These are phyloP conservation scores for Micoletzkya japonica DNA, from an alignment of 2,888 invertebrate genomes.

Conservation along the genomic window DNA sequence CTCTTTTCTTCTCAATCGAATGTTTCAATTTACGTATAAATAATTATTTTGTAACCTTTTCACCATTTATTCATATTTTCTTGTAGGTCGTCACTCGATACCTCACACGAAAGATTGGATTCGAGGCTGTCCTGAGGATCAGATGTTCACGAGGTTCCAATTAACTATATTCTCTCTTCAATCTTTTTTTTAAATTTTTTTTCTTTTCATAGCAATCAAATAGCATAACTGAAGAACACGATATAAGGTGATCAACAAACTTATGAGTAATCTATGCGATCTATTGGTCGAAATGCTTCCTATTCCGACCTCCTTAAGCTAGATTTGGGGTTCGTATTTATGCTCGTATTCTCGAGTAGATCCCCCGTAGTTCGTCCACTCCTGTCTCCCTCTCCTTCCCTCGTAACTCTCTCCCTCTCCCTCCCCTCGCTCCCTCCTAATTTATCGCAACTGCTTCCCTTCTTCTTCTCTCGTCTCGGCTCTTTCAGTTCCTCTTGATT, in stretches of 20 bases:
- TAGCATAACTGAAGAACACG: neutral
- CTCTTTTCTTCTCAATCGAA: neutral
- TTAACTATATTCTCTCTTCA: neutral
- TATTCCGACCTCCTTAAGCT: neutral
- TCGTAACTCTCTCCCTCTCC: neutral
- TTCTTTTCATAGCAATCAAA: neutral
- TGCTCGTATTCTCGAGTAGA: too few relatives aligned
- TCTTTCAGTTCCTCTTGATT: slow-evolving; percentile 10
- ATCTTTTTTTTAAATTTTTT: neutral
- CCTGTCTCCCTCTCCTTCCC: slow-evolving; percentile 16
- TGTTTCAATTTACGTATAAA: neutral
- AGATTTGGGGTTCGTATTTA: too few relatives aligned
- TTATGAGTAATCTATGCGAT: neutral
- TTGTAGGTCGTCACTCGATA: slow-evolving; percentile 76
- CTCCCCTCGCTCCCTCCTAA: neutral
- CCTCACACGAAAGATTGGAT: slow-evolving; percentile 92
- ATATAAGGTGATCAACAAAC: neutral
- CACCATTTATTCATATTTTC: neutral
- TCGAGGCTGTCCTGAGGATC: slow-evolving; percentile 97
- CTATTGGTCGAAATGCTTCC: neutral
- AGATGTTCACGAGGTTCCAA: slow-evolving; percentile 81
- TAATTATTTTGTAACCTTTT: neutral
- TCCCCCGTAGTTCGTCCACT: neutral
- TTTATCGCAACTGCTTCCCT: slow-evolving; percentile 6
- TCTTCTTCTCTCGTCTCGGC: neutral